Evolutionary conservation across 2,797 vertebrate genomes (phyloP).

Genomic region (Aplochiton taeniatus): DNA sequence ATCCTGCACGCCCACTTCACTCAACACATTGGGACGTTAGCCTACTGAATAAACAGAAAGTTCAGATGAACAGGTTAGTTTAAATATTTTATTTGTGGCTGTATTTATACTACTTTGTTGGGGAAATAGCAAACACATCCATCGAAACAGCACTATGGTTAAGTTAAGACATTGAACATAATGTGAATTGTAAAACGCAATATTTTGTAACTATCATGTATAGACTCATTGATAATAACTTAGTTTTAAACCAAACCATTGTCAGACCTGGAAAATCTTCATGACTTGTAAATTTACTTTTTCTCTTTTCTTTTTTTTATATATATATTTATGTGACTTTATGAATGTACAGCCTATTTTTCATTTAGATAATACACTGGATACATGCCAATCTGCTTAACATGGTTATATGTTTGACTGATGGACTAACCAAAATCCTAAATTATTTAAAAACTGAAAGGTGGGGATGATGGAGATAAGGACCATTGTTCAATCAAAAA

Average conservation of each 20-base stretch:
- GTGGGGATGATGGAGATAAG: slow-evolving; percentile 5
- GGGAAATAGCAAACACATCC: slow-evolving; percentile 29
- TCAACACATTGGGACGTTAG: slow-evolving; percentile 83
- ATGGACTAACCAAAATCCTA: slow-evolving; percentile 53
- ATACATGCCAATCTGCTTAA: slow-evolving; percentile 41
- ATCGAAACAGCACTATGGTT: slow-evolving; percentile 69
- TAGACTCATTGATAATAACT: slow-evolving; percentile 61
- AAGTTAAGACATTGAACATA: slow-evolving; percentile 66
- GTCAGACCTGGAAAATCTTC: slow-evolving; percentile 54
- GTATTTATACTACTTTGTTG: slow-evolving; percentile 67
- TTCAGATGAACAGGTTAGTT: slow-evolving; percentile 85
- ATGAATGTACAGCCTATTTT: slow-evolving; percentile 68
- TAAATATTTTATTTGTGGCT: slow-evolving; percentile 72
- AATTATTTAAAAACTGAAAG: slow-evolving; percentile 31
- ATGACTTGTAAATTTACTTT: slow-evolving; percentile 52
- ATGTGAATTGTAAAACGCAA: slow-evolving; percentile 75
- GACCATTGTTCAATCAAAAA: slow-evolving; percentile 32
- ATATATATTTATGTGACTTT: slow-evolving; percentile 73
- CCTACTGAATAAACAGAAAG: slow-evolving; percentile 87
- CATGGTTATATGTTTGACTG: slow-evolving; percentile 40
- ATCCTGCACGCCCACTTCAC: slow-evolving; percentile 88
- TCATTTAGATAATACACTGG: slow-evolving; percentile 68
- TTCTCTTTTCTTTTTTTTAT: slow-evolving; percentile 28
- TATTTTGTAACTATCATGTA: slow-evolving; percentile 67
- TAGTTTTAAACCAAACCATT: slow-evolving; percentile 57